A percentile compares a stretch with the other conserved stretches of the same genome.
Conservation (phyloP, 2,797 vertebrate genomes). For the Halcyon badia region DNA sequence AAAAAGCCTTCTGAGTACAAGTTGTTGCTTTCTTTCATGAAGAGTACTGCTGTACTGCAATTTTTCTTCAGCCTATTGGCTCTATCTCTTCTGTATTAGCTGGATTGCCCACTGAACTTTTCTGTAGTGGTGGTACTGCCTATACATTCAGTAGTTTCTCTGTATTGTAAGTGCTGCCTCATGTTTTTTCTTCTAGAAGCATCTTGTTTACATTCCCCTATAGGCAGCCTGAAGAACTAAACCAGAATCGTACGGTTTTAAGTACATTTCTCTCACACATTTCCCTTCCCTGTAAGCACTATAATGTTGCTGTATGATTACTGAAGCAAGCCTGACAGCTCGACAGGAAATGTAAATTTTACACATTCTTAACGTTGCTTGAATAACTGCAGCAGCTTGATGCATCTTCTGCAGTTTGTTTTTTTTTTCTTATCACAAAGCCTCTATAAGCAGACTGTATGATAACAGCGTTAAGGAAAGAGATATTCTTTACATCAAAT, state of each 20-base stretch:
- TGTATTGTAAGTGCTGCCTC: constrained; percentile 79
- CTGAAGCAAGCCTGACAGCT: constrained; percentile 80
- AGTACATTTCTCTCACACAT: constrained; percentile 41
- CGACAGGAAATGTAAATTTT: constrained; percentile 74
- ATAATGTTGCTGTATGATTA: constrained; percentile 85
- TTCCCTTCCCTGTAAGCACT: constrained; percentile 73
- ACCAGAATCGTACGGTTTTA: constrained; percentile 55
- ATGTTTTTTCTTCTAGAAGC: constrained; percentile 45
- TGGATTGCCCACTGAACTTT: constrained; percentile 81
- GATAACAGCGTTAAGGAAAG: constrained; percentile 61
- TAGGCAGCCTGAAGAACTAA: constrained; percentile 79
- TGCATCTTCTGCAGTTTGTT: constrained; percentile 50
- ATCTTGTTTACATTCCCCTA: constrained; percentile 77
- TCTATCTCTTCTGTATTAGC: constrained; percentile 80
- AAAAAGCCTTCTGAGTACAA: constrained; percentile 81
- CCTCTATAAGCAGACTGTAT: constrained; percentile 81
- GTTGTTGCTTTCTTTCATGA: constrained; percentile 72
- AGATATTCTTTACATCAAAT: constrained; percentile 53
- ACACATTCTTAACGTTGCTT: constrained; percentile 82
- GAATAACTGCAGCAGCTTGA: constrained; percentile 81
- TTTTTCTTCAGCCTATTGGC: constrained; percentile 76
- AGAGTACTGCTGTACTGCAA: constrained; percentile 55
- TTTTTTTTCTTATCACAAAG: constrained; percentile 65
- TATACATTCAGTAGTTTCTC: constrained; percentile 66
- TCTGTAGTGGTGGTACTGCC: constrained; percentile 41